Evolutionary conservation across 2,113 vertebrate species (phyloP).

Genomic region (Eptesicus fuscus): DNA sequence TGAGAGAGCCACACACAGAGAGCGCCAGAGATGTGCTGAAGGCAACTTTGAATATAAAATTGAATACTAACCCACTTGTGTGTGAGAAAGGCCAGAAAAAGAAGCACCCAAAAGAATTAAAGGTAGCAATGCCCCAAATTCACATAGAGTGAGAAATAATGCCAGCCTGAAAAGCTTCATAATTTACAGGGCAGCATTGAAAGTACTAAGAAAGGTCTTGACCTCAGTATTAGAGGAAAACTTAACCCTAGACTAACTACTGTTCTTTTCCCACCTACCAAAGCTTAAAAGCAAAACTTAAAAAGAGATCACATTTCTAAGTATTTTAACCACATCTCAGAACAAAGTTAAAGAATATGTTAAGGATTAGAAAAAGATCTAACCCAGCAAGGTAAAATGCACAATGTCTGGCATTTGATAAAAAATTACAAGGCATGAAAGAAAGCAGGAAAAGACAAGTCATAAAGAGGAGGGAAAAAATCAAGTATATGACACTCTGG

Average conservation of each 20-base stretch:
- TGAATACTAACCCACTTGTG: not conserved
- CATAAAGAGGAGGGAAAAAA: not conserved
- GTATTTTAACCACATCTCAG: not conserved
- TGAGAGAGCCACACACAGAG: not conserved
- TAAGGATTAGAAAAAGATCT: conserved; percentile 12
- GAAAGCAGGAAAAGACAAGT: conserved; percentile 16
- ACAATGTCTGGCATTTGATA: not conserved
- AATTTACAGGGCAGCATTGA: not conserved
- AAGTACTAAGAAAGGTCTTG: not conserved
- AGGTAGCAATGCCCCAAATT: not conserved
- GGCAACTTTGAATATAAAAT: not conserved
- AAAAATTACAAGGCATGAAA: not conserved
- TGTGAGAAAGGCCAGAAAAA: not conserved
- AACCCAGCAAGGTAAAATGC: not conserved
- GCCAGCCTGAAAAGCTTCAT: not conserved
- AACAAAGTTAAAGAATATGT: not conserved
- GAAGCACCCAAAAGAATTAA: not conserved
- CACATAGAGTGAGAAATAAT: not conserved
- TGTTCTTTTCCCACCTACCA: not conserved
- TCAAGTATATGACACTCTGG: not conserved
- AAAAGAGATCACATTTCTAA: not conserved
- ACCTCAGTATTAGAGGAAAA: not conserved
- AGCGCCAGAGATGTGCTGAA: not conserved
- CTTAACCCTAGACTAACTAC: not conserved
- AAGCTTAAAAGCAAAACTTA: not conserved